Base-by-base conservation (phyloP, 1,140 invertebrate genomes). In the Bathynomus jamesi region DNA sequence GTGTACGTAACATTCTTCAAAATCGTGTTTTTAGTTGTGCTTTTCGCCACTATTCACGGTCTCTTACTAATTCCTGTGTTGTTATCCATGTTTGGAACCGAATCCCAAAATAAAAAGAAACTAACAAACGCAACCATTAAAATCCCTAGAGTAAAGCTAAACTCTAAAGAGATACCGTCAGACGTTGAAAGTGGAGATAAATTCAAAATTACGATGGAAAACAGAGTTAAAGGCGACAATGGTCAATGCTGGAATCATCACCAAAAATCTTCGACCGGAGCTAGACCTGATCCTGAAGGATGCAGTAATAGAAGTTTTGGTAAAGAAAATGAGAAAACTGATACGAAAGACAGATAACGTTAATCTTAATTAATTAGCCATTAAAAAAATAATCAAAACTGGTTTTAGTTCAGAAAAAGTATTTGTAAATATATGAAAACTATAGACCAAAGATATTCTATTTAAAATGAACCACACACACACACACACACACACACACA, bases 1-100 rank as follows among this genome's bases (percentile, higher is more conserved):
- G 96, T 98, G 63, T 98, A 98, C 81, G 85, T 94, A 17, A 95
- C 96, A 0, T 98, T 98, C 86, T 98, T 98, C 83, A 98, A 98
- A 83, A 97, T 97, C 86, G 94, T 98, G 21, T 96, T 97, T 81
- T 85, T 98, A 69, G 95, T 98, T 0, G 95, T 97, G 73, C 89
- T 95, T 79, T 93, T 97, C 76, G 96, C 95, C 28, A 91, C 94
- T 1, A 87, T 96, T 84, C 95, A 99, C 80, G 94, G 94, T 0
- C 84, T 98, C 0, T 89, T 98, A 75, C 84, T 99, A 2, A 83
- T 98, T 7, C 96, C 96, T 0, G 95, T 98, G 0, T 82, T 98
- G 0, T 81, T 99, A 0, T 96, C 95, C 0, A 82, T 95, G 0
- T 93, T 94, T 73, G 92, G 91, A 0, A 91, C 92, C 0, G 90